Evolutionary conservation across 2,113 vertebrate genomes (phyloP).

Genomic region (Blennius ocellaris): DNA sequence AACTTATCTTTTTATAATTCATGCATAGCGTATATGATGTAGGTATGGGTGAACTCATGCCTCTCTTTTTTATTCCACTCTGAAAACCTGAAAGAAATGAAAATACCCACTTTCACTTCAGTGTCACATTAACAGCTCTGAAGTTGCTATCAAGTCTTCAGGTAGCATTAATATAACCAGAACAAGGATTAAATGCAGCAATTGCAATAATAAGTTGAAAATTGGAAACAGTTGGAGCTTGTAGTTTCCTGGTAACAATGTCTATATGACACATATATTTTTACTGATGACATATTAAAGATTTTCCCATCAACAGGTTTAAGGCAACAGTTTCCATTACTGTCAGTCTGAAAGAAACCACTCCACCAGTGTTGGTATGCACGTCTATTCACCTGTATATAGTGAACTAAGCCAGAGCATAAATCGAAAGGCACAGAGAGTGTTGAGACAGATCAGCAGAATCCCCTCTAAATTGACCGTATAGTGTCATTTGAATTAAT

Average conservation of each 20-base stretch:
- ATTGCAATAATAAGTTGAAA: neutral
- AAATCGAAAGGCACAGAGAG: neutral
- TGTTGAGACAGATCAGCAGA: neutral
- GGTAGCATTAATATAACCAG: neutral
- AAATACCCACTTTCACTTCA: neutral
- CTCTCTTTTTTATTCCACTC: neutral
- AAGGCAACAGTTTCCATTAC: neutral
- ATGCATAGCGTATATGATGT: neutral
- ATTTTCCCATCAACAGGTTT: constrained; percentile 3
- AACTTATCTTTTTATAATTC: no score
- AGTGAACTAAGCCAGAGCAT: neutral
- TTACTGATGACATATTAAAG: neutral
- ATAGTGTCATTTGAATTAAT: no score
- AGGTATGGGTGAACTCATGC: neutral
- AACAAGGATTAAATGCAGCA: neutral
- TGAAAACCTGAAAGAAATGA: neutral
- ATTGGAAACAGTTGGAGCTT: neutral
- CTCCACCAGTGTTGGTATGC: neutral
- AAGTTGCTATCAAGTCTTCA: constrained; percentile 2
- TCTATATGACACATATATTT: neutral
- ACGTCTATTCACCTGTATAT: neutral
- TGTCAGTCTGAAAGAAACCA: neutral
- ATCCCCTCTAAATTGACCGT: neutral
- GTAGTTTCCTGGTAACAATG: neutral
- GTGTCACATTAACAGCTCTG: neutral